Evolutionary conservation across 2,797 vertebrate genomes (phyloP), one percentile per base, ranked within the genome.

Genomic region (Psittacula echo): DNA sequence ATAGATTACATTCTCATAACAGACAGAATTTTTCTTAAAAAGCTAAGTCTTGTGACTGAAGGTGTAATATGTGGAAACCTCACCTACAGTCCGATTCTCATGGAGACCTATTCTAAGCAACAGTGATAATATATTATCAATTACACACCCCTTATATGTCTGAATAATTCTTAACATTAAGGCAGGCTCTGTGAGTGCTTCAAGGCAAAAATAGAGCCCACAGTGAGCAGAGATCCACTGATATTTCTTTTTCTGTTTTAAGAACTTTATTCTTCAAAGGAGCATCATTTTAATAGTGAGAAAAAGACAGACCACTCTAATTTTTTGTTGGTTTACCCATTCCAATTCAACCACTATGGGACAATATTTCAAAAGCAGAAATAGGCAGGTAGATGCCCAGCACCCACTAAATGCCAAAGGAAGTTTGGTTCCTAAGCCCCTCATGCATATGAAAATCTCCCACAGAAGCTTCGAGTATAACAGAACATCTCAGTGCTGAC

Each of bases 221-320:
- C 30, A 68, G 48, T 39, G 74, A 91, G 58, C 48, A 89, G 37
- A 90, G 20, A 93, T 87, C 45, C 45, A 85, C 42, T 87, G 64
- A 58, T 67, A 81, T 6, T 86, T 90, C 74, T 77, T 88, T 67
- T 89, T 61, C 80, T 90, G 66, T 73, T 95, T 93, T 74, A 83
- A 66, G 74, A 87, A 83, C 39, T 77, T 80, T 83, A 26, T 90
- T 94, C 88, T 96, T 94, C 90, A 95, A 82, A 93, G 48, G 10
- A 11, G 1, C 60, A 47, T 77, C 27, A 68, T 77, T 93, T 92
- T 77, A 90, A 92, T 75, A 87, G 71, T 74, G 67, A 90, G 56
- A 67, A 83, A 87, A 87, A 85, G 72, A 93, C 18, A 91, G 60
- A 56, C 27, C 6, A 1, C 44, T 80, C 47, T 50, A 44, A 7